Percentiles rank a stretch among this genome's conserved stretches.
Evolutionary conservation across 2,797 vertebrate genomes (phyloP).

Genomic region (Astyanax mexicanus): DNA sequence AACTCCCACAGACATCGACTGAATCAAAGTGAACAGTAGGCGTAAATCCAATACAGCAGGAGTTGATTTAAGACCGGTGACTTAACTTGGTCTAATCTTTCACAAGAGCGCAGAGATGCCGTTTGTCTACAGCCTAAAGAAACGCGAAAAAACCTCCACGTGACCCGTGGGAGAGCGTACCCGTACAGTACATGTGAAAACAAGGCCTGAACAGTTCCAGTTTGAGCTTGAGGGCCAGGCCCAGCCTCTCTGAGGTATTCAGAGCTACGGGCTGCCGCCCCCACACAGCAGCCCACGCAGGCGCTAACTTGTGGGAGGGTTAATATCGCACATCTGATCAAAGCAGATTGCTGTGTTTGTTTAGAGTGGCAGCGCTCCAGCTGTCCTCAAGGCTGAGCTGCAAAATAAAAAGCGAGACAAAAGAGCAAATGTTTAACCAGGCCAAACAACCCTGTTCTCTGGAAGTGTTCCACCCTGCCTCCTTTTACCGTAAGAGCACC

Average conservation of each 20-base stretch:
- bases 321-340: conserved; percentile 52
- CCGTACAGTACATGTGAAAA: conserved; percentile 26
- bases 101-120: background rate
- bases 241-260: conserved; percentile 37
- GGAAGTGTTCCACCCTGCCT: conserved; percentile 26
- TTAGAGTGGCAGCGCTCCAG: conserved; percentile 53
- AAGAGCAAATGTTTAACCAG: conserved; percentile 38
- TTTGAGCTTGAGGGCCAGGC: conserved; percentile 24
- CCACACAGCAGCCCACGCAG: conserved; percentile 24
- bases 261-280: conserved; percentile 13
- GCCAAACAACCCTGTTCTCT: conserved; percentile 36
- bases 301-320: conserved; percentile 52
- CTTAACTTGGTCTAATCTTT: background rate
- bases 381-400: conserved; percentile 26
- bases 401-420: conserved; percentile 38
- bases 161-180: background rate
- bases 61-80: background rate
- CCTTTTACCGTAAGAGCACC: conserved; percentile 54
- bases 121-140: too few relatives aligned
- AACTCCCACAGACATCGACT: conserved; percentile 1
- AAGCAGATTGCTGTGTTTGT: conserved; percentile 48
- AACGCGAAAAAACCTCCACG: background rate
- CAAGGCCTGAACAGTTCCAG: conserved; percentile 34
- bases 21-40: background rate
- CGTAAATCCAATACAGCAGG: background rate